Evolutionary conservation across 2,113 vertebrate species (phyloP).

Genomic region (Grammomys dolichurus): DNA sequence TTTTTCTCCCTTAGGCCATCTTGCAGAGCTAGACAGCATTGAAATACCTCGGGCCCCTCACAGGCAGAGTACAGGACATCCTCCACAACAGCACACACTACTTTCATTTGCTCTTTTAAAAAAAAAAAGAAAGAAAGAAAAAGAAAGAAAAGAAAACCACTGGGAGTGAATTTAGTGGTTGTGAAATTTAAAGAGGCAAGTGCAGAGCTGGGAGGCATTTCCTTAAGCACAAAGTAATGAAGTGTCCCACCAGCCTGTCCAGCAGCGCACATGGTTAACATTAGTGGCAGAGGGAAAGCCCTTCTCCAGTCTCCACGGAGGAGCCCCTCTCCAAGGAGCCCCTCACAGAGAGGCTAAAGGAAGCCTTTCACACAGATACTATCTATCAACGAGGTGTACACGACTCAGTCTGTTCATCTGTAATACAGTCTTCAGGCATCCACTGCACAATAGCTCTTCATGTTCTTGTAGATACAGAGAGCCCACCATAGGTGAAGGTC

Average conservation of each 20-base stretch:
- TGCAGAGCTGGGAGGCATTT: conserved; percentile 74
- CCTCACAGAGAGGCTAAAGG: neutral
- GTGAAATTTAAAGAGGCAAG: conserved; percentile 79
- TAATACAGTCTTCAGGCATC: neutral
- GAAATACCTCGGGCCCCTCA: neutral
- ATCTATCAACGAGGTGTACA: neutral
- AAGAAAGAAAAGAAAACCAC: neutral
- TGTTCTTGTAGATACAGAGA: neutral
- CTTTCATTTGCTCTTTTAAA: conserved; percentile 23
- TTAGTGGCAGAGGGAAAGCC: conserved; percentile 23
- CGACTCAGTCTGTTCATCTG: neutral
- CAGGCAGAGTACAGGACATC: neutral
- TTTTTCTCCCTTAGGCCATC: neutral
- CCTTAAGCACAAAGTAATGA: conserved; percentile 67
- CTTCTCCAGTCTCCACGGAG: neutral
- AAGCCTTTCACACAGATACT: neutral
- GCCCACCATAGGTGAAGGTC: neutral
- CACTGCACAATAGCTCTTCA: neutral
- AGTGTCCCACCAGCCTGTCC: conserved; percentile 35
- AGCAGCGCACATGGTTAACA: conserved; percentile 35
- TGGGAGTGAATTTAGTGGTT: conserved; percentile 70
- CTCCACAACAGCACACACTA: neutral
- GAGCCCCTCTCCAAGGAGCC: neutral
- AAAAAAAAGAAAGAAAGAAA: neutral
- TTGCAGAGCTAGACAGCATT: neutral